Base-by-base conservation (phyloP, 2,797 vertebrate species). In the Malurus leucopterus region DNA sequence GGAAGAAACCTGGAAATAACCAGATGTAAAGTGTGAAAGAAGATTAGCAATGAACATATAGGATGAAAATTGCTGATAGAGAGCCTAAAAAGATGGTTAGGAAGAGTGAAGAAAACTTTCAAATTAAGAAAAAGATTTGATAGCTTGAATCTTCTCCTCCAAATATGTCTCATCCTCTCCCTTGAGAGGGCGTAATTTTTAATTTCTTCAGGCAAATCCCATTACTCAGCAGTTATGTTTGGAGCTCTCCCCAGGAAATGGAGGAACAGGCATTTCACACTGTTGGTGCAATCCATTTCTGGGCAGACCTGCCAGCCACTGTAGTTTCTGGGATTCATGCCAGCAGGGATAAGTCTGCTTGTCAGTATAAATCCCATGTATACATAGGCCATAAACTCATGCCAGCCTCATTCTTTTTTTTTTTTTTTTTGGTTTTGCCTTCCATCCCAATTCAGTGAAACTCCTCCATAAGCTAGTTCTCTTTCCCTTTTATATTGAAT, bases 161-260 rank as follows among this genome's bases (percentile, higher is more conserved):
- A 92, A 83, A 80, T 49, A 87, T 63, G 38, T 50, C 54, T 51
- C 34, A 44, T 7, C 17, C n/a, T 70, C 53, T 63, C 76, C 55
- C 76, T 61, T 63, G 63, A 61, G 92, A 92, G 10, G 40, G 64
- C 17, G 0, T 86, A 0, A 46, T 41, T 91, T 84, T 90, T 88
- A 89, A 77, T 90, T 85, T 78, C 57, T 86, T 65, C 84, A 57
- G n/a, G 74, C 90, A 92, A 87, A 92, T 93, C 89, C 87, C 46
- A 3, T 94, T 94, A 95, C 90, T 93, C 90, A 93, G 93, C 93
- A 92, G 92, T 95, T 93, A 90, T 81, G 84, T 94, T 89, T 70
- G 78, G 82, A 89, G 83, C 64, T 80, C 85, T 89, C 82, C 89
- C 73, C 84, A 50, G 73, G 85, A 90, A 79, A 83, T 81, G 65